Evolutionary conservation across 2,797 vertebrate species (phyloP).

Genomic region (Darevskia nairensis): DNA sequence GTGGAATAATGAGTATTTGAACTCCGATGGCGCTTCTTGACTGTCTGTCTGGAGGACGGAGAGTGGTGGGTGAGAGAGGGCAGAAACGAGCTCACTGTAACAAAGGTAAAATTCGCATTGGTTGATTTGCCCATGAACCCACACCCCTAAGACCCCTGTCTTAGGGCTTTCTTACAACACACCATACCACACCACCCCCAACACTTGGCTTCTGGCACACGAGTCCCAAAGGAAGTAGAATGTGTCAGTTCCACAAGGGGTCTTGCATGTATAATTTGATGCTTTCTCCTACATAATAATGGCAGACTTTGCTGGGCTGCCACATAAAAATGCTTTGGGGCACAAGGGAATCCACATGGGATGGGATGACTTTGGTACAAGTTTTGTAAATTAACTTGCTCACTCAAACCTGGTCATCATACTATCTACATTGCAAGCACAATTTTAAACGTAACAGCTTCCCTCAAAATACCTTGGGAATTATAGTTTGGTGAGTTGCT

Average conservation of each 20-base stretch:
- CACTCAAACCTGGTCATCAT: slow-evolving; percentile 17
- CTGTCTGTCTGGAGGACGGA: no score
- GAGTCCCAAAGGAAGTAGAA: neutral
- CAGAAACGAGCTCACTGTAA: no score
- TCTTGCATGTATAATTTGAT: neutral
- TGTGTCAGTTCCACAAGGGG: neutral
- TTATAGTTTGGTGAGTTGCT: neutral
- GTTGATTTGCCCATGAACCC: no score
- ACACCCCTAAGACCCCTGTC: neutral
- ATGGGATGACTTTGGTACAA: neutral
- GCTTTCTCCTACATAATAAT: neutral
- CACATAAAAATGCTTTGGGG: neutral
- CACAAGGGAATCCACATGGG: neutral
- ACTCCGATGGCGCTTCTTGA: no score
- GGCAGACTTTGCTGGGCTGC: neutral
- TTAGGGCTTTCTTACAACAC: neutral
- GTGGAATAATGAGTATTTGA: no score
- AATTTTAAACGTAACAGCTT: neutral
- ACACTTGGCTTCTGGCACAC: neutral
- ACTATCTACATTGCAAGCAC: neutral
- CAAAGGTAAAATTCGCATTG: no score
- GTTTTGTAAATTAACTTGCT: slow-evolving; percentile 16
- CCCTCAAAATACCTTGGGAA: neutral
- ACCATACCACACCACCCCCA: neutral
- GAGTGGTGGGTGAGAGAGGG: no score